Evolutionary conservation across 2,888 invertebrate genomes (phyloP).

Genomic region (Lepidochrysops patricia): DNA sequence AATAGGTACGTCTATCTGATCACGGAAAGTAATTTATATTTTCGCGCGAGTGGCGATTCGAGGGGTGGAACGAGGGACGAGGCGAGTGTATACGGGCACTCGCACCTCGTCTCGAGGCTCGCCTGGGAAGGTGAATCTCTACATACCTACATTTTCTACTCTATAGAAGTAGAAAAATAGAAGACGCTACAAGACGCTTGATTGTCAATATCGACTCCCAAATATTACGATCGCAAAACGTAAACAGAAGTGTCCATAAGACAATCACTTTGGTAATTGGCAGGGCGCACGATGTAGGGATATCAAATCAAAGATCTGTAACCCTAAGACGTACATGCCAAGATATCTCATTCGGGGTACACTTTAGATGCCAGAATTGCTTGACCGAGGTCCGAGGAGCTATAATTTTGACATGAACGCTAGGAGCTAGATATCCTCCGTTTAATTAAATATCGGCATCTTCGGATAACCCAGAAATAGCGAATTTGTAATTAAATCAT

Average conservation of each 20-base stretch:
- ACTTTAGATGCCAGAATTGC: neutral
- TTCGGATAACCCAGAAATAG: slow-evolving; percentile 43
- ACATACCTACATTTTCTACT: too few relatives aligned
- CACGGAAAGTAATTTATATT: too few relatives aligned
- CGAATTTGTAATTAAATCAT: slow-evolving; percentile 35
- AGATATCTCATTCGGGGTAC: slow-evolving; percentile 28
- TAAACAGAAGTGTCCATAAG: slow-evolving; percentile 29
- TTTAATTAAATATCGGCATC: slow-evolving; percentile 61
- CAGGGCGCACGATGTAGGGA: slow-evolving; percentile 47
- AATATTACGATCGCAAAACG: neutral
- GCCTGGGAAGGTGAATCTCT: too few relatives aligned
- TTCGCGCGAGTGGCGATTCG: too few relatives aligned
- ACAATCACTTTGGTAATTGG: slow-evolving; percentile 71
- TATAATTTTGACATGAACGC: slow-evolving; percentile 55
- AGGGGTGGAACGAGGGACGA: too few relatives aligned
- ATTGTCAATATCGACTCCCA: neutral
- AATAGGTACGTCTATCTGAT: too few relatives aligned
- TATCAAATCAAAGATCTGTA: slow-evolving; percentile 58
- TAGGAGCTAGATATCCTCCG: slow-evolving; percentile 49
- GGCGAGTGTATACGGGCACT: too few relatives aligned
- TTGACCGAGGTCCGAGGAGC: slow-evolving; percentile 26
- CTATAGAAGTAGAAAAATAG: too few relatives aligned
- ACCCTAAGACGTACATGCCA: slow-evolving; percentile 33
- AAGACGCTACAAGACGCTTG: too few relatives aligned
- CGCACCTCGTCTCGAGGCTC: too few relatives aligned